Evolutionary conservation across 2,797 vertebrate species (phyloP).

Genomic region (Euthynnus affinis): DNA sequence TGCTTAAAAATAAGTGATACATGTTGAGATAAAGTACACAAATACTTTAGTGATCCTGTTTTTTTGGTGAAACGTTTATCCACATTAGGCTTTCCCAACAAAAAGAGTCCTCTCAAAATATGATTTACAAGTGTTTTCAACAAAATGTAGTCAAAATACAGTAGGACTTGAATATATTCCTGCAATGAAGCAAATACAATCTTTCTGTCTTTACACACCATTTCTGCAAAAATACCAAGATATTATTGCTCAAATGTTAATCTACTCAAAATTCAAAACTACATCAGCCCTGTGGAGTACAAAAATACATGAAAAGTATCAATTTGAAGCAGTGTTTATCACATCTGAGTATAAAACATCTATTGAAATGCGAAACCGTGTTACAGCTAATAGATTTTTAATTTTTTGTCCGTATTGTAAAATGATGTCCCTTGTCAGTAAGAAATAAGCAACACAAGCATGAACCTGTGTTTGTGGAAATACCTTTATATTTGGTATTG

Average conservation of each 20-base stretch:
- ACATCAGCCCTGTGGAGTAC: not conserved
- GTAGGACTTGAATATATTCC: conserved; percentile 25
- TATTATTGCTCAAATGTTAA: conserved; percentile 15
- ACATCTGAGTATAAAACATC: conserved; percentile 31
- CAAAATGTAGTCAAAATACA: conserved; percentile 30
- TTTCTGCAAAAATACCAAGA: conserved; percentile 32
- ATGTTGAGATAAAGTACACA: conserved; percentile 21
- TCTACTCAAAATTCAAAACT: conserved; percentile 18
- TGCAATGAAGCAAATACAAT: conserved; percentile 70
- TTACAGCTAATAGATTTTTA: conserved; percentile 6
- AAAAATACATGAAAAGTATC: not conserved
- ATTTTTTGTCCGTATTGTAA: conserved; percentile 21
- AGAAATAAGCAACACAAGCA: conserved; percentile 33
- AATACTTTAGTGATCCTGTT: conserved; percentile 24
- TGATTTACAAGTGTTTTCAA: conserved; percentile 23
- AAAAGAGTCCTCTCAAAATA: conserved; percentile 16
- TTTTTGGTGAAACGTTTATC: conserved; percentile 47
- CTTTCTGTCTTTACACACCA: conserved; percentile 60
- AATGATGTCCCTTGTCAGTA: conserved; percentile 9
- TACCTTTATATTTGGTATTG: conserved; percentile 39
- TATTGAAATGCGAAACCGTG: conserved; percentile 33
- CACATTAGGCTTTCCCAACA: not conserved
- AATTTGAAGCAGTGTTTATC: conserved; percentile 7
- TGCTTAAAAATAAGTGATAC: conserved; percentile 39
- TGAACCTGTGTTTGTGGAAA: conserved; percentile 2